These are phyloP conservation scores for Gallirallus australis DNA, from an alignment of 2,797 vertebrate species.

Conservation along the genomic window DNA sequence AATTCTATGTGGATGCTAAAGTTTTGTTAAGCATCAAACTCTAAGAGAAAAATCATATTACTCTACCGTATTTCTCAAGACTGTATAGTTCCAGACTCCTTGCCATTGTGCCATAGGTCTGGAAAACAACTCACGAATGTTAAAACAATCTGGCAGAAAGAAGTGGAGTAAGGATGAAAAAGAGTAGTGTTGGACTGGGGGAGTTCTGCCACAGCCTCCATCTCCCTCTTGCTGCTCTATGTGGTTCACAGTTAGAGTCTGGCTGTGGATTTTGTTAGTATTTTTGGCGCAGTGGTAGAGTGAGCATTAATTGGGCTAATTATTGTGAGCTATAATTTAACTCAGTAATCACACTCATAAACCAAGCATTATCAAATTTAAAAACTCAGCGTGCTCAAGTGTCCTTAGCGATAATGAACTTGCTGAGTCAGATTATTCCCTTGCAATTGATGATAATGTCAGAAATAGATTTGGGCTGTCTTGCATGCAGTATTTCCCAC, in stretches of 20 bases:
- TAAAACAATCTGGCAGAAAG: slow-evolving; percentile 4
- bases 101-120: background rate
- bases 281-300: slow-evolving; percentile 57
- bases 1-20: background rate
- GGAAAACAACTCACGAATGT: slow-evolving; percentile 16
- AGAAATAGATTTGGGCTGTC: slow-evolving; percentile 23
- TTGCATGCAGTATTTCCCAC: slow-evolving; percentile 3
- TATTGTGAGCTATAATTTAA: slow-evolving; percentile 68
- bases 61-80: background rate
- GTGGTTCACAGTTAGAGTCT: background rate
- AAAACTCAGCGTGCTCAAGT: slow-evolving; percentile 58
- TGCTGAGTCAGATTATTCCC: slow-evolving; percentile 60
- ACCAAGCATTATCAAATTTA: slow-evolving; percentile 65
- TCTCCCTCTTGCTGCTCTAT: background rate
- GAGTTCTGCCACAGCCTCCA: background rate
- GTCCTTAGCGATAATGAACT: slow-evolving; percentile 44
- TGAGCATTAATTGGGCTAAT: slow-evolving; percentile 53
- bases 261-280: slow-evolving; percentile 1
- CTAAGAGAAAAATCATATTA: background rate
- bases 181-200: background rate
- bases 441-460: slow-evolving; percentile 24
- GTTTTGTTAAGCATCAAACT: background rate
- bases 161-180: background rate
- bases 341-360: slow-evolving; percentile 67
- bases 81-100: slow-evolving; percentile 5